Base-by-base conservation (phyloP, 2,888 invertebrate species). In the Chaetoderma sp. region DNA sequence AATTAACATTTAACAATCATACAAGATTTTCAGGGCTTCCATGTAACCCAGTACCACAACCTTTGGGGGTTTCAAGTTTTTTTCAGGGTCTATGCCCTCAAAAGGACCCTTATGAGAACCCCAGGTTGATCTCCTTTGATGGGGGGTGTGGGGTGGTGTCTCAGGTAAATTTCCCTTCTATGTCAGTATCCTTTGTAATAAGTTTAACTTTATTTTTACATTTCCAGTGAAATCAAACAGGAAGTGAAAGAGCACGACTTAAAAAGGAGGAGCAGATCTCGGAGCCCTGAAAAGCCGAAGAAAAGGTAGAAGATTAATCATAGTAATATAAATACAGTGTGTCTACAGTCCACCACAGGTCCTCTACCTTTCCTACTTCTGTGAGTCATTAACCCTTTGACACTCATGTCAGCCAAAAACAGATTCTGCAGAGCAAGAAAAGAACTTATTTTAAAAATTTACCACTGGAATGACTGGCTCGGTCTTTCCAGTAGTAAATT, bases 241-340 rank as follows among this genome's bases (percentile, higher is more conserved):
- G 49, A 13, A 47, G 18, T 47, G 49, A 21, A 47, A 21, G 18
- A 13, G 49, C 10, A 18, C 60, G 59, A 59, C 50, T 36, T 42
- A 52, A 61, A 36, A 67, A 65, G 59, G 55, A 65, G 21, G 63
- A 54, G 45, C 33, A 63, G 39, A 10, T 52, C 50, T 58, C 28
- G 49, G 36, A 52, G 56, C 66, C n/a, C 60, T 64, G 28, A 56
- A 65, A 49, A 76, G 76, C 28, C 65, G 76, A 65, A 75, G 75
- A 55, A 66, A 74, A 58, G 77, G 76, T 45, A 60, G 73, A 49
- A 73, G 68, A 23, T 69, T 71, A 58, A 78, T 78, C 21, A 77
- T 70, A 58, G 77, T 76, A 58, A 72, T 68, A 76, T 75, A 71
- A 64, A 66, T 64, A 49, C 6, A n/a, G n/a, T 28, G n/a, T 23